These are phyloP conservation scores for Delphinus delphis DNA, from an alignment of 2,113 vertebrate genomes.

Conservation along the genomic window DNA sequence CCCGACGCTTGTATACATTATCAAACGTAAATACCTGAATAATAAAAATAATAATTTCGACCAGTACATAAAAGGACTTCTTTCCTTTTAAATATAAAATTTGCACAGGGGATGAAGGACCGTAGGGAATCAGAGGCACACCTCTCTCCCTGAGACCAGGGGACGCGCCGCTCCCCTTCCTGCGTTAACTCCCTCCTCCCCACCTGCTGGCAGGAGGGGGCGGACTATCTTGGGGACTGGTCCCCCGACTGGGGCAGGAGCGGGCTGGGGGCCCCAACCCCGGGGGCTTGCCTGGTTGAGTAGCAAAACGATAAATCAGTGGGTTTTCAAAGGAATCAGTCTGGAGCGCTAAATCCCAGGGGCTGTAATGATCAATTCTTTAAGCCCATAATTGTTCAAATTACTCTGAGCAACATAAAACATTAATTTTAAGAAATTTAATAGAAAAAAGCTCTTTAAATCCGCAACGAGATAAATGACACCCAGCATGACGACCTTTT, in stretches of 20 bases:
- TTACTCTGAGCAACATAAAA: slow-evolving; percentile 85
- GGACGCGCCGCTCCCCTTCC: background rate
- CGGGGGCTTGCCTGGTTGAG: background rate
- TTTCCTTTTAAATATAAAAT: background rate
- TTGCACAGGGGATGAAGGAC: background rate
- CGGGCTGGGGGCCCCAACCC: background rate
- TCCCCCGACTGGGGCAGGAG: background rate
- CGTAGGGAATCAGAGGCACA: background rate
- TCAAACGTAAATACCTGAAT: background rate
- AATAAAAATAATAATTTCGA: background rate
- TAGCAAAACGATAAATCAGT: slow-evolving; percentile 43
- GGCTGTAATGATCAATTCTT: slow-evolving; percentile 78
- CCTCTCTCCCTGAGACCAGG: background rate
- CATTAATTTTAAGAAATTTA: slow-evolving; percentile 87
- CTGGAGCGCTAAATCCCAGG: slow-evolving; percentile 57
- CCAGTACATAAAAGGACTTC: background rate
- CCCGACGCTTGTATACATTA: accelerated
- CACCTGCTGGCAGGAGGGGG: accelerated
- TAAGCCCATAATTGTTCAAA: slow-evolving; percentile 81
- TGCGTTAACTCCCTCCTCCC: background rate
- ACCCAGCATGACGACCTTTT: slow-evolving; percentile 78
- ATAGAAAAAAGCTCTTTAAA: slow-evolving; percentile 87
- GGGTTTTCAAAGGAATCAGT: slow-evolving; percentile 18
- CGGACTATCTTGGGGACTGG: background rate
- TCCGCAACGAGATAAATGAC: slow-evolving; percentile 80